Conservation (phyloP, 1,140 invertebrate genomes). For the Venturia canescens region DNA sequence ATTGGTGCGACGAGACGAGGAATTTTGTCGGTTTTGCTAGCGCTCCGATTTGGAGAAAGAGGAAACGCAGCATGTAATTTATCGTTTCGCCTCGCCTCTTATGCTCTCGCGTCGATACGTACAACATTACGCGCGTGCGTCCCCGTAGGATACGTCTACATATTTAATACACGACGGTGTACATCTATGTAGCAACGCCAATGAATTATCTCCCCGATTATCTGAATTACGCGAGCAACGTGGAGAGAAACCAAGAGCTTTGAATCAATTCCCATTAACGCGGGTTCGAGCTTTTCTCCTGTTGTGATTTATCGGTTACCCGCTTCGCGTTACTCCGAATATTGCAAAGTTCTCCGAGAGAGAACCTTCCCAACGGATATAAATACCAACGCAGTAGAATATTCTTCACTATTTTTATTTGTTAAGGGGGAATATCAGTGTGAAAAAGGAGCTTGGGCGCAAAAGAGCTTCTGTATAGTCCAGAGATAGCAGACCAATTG, state of each 20-base stretch:
- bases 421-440: no score
- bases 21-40: slow-evolving; percentile 27
- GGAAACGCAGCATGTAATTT: slow-evolving; percentile 49
- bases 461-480: no score
- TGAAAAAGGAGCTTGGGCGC: no score
- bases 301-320: slow-evolving; percentile 35
- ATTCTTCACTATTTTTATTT: no score
- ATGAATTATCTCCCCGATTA: slow-evolving; percentile 59
- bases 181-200: slow-evolving; percentile 7
- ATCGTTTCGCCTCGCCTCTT: slow-evolving; percentile 49
- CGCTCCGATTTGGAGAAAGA: background rate
- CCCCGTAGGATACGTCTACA: background rate
- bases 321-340: slow-evolving; percentile 17
- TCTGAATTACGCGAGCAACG: slow-evolving; percentile 53
- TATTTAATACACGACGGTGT: background rate
- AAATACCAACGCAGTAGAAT: no score
- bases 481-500: no score
- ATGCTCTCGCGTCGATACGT: slow-evolving; percentile 37
- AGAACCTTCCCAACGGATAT: no score
- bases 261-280: slow-evolving; percentile 35
- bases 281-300: slow-evolving; percentile 9
- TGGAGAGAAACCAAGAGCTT: slow-evolving; percentile 7
- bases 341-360: no score
- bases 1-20: slow-evolving; percentile 26
- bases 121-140: slow-evolving; percentile 22